Evolutionary conservation across 2,888 invertebrate species (phyloP).

Genomic region (Nymphalis c-album): DNA sequence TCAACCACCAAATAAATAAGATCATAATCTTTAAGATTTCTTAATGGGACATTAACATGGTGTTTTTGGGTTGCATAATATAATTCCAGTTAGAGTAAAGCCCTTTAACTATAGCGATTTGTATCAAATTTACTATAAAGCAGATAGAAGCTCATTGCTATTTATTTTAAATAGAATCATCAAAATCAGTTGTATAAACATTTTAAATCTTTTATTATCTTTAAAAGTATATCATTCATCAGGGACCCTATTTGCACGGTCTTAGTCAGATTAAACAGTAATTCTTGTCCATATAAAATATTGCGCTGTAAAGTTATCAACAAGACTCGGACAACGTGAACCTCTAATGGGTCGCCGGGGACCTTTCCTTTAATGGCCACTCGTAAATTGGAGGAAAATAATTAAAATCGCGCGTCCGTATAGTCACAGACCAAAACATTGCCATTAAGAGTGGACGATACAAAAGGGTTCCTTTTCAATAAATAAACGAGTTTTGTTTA

Average conservation of each 20-base stretch:
- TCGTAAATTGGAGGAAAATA: constrained; percentile 81
- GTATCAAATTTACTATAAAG: too few relatives aligned
- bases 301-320: constrained; percentile 75
- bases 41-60: too few relatives aligned
- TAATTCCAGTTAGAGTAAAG: too few relatives aligned
- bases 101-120: too few relatives aligned
- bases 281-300: constrained; percentile 70
- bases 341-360: constrained; percentile 74
- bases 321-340: constrained; percentile 69
- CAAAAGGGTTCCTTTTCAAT: constrained; percentile 75
- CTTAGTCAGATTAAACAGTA: constrained; percentile 66
- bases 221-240: constrained; percentile 37
- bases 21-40: too few relatives aligned
- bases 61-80: too few relatives aligned
- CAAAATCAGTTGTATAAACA: too few relatives aligned
- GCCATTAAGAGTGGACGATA: constrained; percentile 69
- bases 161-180: too few relatives aligned
- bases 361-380: constrained; percentile 77
- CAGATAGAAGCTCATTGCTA: too few relatives aligned
- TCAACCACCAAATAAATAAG: too few relatives aligned
- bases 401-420: constrained; percentile 76
- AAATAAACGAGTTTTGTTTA: constrained; percentile 62
- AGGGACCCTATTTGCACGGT: constrained; percentile 49
- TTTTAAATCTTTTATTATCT: too few relatives aligned
- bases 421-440: constrained; percentile 72